Evolutionary conservation across 2,113 vertebrate genomes (phyloP).

Genomic region (Laterallus jamaicensis): DNA sequence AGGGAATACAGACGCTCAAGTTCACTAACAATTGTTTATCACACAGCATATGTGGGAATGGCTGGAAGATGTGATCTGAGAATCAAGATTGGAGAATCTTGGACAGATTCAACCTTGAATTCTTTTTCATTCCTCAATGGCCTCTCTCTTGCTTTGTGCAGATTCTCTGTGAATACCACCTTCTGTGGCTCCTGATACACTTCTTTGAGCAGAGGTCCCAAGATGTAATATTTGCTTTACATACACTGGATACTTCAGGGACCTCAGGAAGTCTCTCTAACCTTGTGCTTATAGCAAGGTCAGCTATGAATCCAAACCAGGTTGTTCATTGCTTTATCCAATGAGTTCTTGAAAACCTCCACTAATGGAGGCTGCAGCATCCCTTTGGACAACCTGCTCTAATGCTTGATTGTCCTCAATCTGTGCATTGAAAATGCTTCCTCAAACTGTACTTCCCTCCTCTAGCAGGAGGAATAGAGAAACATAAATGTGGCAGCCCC

Average conservation of each 20-base stretch:
- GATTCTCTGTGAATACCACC: not conserved
- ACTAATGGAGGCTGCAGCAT: not conserved
- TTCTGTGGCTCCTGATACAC: not conserved
- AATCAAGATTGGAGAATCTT: not conserved
- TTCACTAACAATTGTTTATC: not conserved
- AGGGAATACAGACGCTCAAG: accelerated
- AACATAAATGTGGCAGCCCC: not conserved
- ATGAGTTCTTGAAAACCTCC: not conserved
- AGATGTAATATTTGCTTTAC: not conserved
- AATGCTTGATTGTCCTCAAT: not conserved
- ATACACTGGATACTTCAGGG: not conserved
- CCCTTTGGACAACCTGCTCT: not conserved
- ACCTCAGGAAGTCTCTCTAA: not conserved
- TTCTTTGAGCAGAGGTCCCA: not conserved
- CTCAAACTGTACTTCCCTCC: not conserved
- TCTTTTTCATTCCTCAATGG: not conserved
- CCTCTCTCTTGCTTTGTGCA: not conserved
- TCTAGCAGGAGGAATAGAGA: not conserved
- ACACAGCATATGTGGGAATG: not conserved
- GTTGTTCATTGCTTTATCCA: not conserved
- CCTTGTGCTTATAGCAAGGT: not conserved
- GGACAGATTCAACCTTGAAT: not conserved
- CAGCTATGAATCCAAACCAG: not conserved
- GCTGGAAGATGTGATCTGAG: not conserved
- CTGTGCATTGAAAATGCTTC: not conserved